phyloP scores from a whole-genome alignment of 2,797 vertebrate genomes.

The Chromis chromis region DNA sequence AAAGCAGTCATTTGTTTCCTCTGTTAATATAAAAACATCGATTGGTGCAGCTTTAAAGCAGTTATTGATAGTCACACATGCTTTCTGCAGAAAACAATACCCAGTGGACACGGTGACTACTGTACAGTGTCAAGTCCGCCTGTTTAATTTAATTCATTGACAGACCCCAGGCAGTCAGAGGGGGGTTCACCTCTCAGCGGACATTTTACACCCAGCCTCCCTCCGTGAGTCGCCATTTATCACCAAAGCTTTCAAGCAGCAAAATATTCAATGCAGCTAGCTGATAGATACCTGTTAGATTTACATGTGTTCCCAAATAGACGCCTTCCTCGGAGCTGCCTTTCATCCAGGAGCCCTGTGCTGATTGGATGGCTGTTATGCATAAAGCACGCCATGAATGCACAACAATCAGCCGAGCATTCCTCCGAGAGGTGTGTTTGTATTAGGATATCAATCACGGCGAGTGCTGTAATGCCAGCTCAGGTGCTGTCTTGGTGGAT shows the following conservation, averaged over 20 bases:
- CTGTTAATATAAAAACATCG: constrained; percentile 8
- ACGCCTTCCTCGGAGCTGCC: constrained; percentile 50
- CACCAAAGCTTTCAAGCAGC: constrained; percentile 38
- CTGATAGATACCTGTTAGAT: constrained; percentile 71
- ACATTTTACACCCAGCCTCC: constrained; percentile 32
- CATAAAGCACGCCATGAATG: constrained; percentile 66
- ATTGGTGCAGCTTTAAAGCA: constrained; percentile 7
- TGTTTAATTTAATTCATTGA: constrained; percentile 41
- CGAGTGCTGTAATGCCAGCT: constrained; percentile 29
- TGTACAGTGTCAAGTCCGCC: background rate
- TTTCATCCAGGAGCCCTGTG: constrained; percentile 49
- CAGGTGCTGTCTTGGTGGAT: constrained; percentile 43
- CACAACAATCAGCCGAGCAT: constrained; percentile 58
- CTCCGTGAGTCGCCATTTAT: constrained; percentile 48
- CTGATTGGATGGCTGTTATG: constrained; percentile 72
- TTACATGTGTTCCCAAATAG: constrained; percentile 73
- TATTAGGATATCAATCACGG: constrained; percentile 79
- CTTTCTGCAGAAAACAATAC: constrained; percentile 1
- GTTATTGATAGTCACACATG: constrained; percentile 21
- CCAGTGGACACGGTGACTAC: background rate
- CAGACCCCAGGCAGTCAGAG: constrained; percentile 38
- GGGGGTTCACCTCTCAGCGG: constrained; percentile 36
- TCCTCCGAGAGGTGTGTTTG: constrained; percentile 67
- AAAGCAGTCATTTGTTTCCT: background rate
- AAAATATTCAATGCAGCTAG: constrained; percentile 56